Conservation (phyloP, 2,888 invertebrate species). For the Pristionchus maxplancki region DNA sequence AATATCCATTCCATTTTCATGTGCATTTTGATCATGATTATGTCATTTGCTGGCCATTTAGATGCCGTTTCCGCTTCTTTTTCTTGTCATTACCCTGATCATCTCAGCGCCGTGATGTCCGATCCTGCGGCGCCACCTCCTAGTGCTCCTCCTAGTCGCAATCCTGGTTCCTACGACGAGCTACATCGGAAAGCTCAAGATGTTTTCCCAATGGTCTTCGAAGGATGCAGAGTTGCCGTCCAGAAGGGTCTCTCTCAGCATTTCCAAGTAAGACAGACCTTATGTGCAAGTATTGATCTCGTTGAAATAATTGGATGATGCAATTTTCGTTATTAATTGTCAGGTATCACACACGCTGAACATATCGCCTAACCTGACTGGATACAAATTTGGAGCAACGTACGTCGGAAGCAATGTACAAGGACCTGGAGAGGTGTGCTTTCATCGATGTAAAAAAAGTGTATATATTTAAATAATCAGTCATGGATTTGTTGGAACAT, state of each 20-base stretch:
- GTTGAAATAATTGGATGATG: background rate
- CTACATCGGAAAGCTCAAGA: constrained; percentile 82
- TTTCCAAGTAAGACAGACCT: constrained; percentile 86
- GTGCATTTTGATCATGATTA: background rate
- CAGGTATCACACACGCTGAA: constrained; percentile 96
- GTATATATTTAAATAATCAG: background rate
- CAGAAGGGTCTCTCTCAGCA: constrained; percentile 97
- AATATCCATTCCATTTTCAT: background rate
- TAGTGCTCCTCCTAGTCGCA: constrained; percentile 77
- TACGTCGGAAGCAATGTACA: constrained; percentile 89
- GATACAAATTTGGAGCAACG: constrained; percentile 93
- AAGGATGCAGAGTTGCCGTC: constrained; percentile 94
- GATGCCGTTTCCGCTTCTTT: background rate
- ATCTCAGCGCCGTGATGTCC: constrained; percentile 1
- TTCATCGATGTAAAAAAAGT: background rate
- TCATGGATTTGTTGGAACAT: too few species aligned
- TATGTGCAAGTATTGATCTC: constrained; percentile 77
- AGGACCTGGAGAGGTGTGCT: constrained; percentile 23
- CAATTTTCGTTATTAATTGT: constrained; percentile 62
- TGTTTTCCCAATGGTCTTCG: constrained; percentile 95
- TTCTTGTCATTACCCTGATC: background rate
- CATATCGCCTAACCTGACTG: constrained; percentile 87
- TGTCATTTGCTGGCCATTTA: too few species aligned
- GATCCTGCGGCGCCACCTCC: constrained; percentile 3
- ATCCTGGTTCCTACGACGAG: constrained; percentile 78